Base-by-base conservation (phyloP, 2,888 invertebrate genomes). In the Hypomecis punctinalis region DNA sequence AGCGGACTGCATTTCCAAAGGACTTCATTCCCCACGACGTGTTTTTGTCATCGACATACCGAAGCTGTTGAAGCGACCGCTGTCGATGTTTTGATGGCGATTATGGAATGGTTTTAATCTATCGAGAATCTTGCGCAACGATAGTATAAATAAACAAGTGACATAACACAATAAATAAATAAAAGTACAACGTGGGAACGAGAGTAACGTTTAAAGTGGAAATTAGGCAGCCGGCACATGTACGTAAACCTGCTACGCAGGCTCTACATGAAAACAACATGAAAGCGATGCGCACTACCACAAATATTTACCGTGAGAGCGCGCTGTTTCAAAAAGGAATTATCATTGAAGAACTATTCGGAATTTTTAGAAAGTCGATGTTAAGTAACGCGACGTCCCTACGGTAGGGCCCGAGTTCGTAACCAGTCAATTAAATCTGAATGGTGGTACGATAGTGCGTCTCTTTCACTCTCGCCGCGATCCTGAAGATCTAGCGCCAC, bases 361-460 rank as follows among this genome's bases (percentile, higher is more conserved):
- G 86, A 89, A 89, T 88, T 85, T 90, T 90, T 90, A 89, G 88
- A 91, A 91, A 90, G 88, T 90, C 88, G 87, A 89, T 86, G 86
- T 87, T 84, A 85, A 85, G 83, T 86, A 85, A 86, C 81, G 86
- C 81, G 84, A 88, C 90, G 86, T 90, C 91, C 90, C 91, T 91
- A 89, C 81, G 76, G 83, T 85, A 88, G 90, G 90, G 91, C 88
- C 86, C 85, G 88, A 88, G 86, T 86, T 87, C 85, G 89, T 90
- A 91, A 90, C 90, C 90, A 91, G 90, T 91, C 90, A 91, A 91
- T 92, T 92, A 90, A 89, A 89, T 88, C 85, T 83, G 90, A 91
- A 91, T 89, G 85, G 88, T 89, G 88, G 86, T 85, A 87, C 83
- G 78, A 85, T 86, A 79, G 68, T 74, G 85, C 74, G 77, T 91